Evolutionary conservation across 2,888 invertebrate species (phyloP), one percentile per base, ranked within the genome.

Genomic region (Sturmia bella): DNA sequence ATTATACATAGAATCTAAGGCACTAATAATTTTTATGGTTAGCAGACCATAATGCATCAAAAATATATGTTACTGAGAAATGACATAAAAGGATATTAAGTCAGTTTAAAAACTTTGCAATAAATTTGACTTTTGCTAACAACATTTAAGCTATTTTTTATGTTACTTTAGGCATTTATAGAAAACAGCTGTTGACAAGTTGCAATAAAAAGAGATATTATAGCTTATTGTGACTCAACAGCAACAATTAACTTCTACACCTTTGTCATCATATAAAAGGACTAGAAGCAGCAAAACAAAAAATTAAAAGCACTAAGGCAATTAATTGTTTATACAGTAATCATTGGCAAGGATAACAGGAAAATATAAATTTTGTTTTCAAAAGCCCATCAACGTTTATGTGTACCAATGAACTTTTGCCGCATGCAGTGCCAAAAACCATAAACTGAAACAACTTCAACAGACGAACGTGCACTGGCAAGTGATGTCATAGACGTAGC

Each of bases 401-500:
- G 70, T 32, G 43, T 72, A 64, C 39, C 64, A 70, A 64, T 72
- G 64, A 78, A 78, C 70, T 78, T 72, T 57, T 27, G 24, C 32
- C 12, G 43, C 11, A 64, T 32, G 13, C 19, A 13, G 15, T 78
- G 77, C 77, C 77, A 78, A 78, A 64, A 64, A 19, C n/a, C 19
- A 78, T 39, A 39, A 73, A 41, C 21, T 12, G 19, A 48, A 75
- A 59, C 12, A 32, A 19, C 15, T 32, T 19, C 41, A 50, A 12
- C 39, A 45, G 54, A 61, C 15, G 50, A 13, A 54, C 24, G 45
- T 2, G 39, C 37, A 41, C 43, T 57, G 45, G 54, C 61, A 72
- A 43, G 57, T 78, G 77, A 78, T 78, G 77, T 72, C 77, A 78
- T 72, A 50, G 50, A 56, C 9, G 27, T 41, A 17, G 41, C 57